Conservation (phyloP, 2,797 vertebrate genomes). For the Enteromius afrohamiltoni region DNA sequence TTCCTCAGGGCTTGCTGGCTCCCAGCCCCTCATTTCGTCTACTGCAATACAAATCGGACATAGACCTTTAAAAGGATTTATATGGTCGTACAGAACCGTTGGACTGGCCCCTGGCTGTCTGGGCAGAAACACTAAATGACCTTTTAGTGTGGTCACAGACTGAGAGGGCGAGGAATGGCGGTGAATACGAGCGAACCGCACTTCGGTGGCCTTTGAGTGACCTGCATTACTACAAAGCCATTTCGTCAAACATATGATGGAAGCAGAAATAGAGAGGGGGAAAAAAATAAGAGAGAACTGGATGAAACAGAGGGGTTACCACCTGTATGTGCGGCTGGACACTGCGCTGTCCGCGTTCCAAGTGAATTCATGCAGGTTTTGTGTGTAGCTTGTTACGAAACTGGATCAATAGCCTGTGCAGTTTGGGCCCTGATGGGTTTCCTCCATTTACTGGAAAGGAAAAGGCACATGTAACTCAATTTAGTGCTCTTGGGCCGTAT, state of each 20-base stretch:
- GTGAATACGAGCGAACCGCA: constrained; percentile 22
- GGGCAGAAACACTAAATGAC: constrained; percentile 56
- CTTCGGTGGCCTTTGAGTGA: constrained; percentile 44
- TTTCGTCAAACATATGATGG: constrained; percentile 15
- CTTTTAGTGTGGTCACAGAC: constrained; percentile 56
- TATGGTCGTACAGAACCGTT: constrained; percentile 52
- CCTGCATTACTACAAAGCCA: constrained; percentile 41
- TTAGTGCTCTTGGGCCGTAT: constrained; percentile 52
- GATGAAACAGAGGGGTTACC: constrained; percentile 9
- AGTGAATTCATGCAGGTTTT: constrained; percentile 25
- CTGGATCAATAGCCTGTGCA: constrained; percentile 43
- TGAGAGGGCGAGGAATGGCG: constrained; percentile 34
- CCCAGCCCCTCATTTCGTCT: constrained; percentile 40
- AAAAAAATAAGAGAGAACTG: background rate
- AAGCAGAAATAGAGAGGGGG: background rate
- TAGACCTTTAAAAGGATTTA: constrained; percentile 60
- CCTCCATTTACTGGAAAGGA: constrained; percentile 52
- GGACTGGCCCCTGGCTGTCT: constrained; percentile 55
- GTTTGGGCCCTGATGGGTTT: constrained; percentile 56
- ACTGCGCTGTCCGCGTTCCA: background rate
- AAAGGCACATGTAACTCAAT: constrained; percentile 52
- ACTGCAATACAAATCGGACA: constrained; percentile 49
- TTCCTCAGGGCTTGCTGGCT: constrained; percentile 35
- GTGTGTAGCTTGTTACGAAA: constrained; percentile 47
- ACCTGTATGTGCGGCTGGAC: constrained; percentile 6